Conservation (phyloP, 1,140 invertebrate species). For the Listronotus bonariensis region DNA sequence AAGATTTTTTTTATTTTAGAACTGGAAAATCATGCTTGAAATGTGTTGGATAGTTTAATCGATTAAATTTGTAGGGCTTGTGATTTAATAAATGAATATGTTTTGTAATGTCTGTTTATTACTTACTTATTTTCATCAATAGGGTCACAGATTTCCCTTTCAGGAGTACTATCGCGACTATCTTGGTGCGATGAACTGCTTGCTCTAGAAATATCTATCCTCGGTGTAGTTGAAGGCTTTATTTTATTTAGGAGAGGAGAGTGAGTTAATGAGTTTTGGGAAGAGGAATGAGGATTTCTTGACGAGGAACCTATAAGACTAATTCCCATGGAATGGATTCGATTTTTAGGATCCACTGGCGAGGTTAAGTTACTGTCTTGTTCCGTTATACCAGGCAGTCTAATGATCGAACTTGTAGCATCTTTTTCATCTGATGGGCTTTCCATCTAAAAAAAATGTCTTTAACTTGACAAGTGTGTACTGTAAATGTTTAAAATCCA, state of each 20-base stretch:
- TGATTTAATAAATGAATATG: no score
- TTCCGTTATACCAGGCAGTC: conserved; percentile 72
- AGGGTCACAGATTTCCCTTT: conserved; percentile 68
- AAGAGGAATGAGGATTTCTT: conserved; percentile 12
- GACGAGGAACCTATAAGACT: conserved; percentile 45
- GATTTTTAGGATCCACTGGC: conserved; percentile 29
- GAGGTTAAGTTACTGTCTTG: conserved; percentile 60
- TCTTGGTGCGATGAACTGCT: conserved; percentile 85
- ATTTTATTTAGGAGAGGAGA: conserved; percentile 54
- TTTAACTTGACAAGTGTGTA: no score
- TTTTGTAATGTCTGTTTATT: not conserved
- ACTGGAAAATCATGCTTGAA: no score
- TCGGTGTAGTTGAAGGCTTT: conserved; percentile 74
- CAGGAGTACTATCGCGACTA: conserved; percentile 79
- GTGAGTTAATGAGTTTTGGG: conserved; percentile 45
- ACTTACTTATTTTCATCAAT: conserved; percentile 26
- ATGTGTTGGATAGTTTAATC: no score
- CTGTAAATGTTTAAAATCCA: no score
- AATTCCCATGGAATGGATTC: conserved; percentile 40
- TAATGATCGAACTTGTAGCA: conserved; percentile 53
- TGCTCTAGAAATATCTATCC: conserved; percentile 85
- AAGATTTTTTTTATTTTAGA: no score
- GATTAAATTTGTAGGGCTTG: no score
- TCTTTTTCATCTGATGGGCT: conserved; percentile 65
- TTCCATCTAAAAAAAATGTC: conserved; percentile 56